A percentile compares a stretch with the other conserved stretches of the same genome.
phyloP scores from a whole-genome alignment of 2,797 vertebrate genomes.

The Clarias laeviceps region DNA sequence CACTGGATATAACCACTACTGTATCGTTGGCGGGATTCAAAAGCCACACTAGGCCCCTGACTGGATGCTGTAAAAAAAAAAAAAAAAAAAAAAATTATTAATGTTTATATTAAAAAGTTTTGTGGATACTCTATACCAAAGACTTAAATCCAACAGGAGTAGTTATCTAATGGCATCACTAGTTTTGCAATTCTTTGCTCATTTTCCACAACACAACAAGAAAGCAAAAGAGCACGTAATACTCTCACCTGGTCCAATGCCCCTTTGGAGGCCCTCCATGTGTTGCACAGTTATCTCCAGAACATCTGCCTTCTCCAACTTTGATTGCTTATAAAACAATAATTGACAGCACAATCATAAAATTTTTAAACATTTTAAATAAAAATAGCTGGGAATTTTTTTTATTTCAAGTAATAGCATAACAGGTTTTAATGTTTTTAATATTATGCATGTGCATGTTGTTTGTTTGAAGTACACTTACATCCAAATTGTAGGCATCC shows the following conservation, averaged over 20 bases:
- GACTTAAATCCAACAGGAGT: not conserved
- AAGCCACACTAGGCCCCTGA: constrained; percentile 46
- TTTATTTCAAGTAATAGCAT: not conserved
- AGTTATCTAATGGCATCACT: not conserved
- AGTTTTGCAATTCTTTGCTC: not conserved
- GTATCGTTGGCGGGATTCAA: constrained; percentile 66
- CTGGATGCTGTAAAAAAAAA: constrained; percentile 36
- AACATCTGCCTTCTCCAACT: constrained; percentile 69
- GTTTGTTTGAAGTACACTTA: constrained; percentile 44
- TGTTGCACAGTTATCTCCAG: constrained; percentile 69
- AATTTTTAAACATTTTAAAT: not conserved
- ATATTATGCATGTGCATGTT: not conserved
- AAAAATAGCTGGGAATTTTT: not conserved
- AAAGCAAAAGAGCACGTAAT: not conserved
- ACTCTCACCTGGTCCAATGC: constrained; percentile 54
- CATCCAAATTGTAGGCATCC: constrained; percentile 68
- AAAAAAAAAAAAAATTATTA: constrained; percentile 2
- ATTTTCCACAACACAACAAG: not conserved
- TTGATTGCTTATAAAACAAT: constrained; percentile 61
- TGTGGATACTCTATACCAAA: too few species aligned
- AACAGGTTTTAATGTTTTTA: not conserved
- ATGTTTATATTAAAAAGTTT: too few species aligned
- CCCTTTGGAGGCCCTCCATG: constrained; percentile 65
- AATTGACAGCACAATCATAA: not conserved
- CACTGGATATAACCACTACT: constrained; percentile 69